These are phyloP conservation scores for Oscheius myriophilus DNA, from an alignment of 2,888 invertebrate genomes.

Conservation along the genomic window DNA sequence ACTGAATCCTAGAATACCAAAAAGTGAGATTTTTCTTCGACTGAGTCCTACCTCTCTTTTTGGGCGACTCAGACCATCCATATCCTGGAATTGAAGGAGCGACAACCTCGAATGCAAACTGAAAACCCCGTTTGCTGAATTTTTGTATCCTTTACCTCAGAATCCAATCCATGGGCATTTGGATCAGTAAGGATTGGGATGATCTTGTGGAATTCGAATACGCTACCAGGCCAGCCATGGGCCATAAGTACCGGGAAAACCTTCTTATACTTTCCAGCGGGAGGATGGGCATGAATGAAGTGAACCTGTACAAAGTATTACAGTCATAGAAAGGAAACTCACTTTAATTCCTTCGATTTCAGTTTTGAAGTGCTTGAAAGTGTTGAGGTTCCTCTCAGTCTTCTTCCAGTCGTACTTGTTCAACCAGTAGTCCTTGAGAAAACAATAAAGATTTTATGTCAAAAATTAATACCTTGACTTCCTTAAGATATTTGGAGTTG, in stretches of 20 bases:
- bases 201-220: conserved; percentile 82
- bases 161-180: conserved; percentile 49
- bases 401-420: conserved; percentile 81
- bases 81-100: conserved; percentile 76
- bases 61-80: conserved; percentile 76
- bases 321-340: background rate
- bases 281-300: conserved; percentile 80
- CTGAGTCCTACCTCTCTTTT: conserved; percentile 75
- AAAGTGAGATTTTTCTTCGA: background rate
- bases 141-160: conserved; percentile 23
- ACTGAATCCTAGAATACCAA: conserved; percentile 55
- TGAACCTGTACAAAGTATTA: conserved; percentile 75
- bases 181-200: conserved; percentile 76
- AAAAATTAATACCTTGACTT: conserved; percentile 22
- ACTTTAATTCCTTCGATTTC: conserved; percentile 79
- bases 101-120: conserved; percentile 72
- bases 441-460: conserved; percentile 23
- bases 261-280: conserved; percentile 62
- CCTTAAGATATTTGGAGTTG: conserved; percentile 76
- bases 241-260: conserved; percentile 77
- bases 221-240: conserved; percentile 88
- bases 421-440: conserved; percentile 80
- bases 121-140: background rate
- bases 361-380: conserved; percentile 81
- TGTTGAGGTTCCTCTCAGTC: conserved; percentile 80